Evolutionary conservation across 2,888 invertebrate genomes (phyloP), one percentile per base, ranked within the genome.

Genomic region (Rotaria magnacalcarata): DNA sequence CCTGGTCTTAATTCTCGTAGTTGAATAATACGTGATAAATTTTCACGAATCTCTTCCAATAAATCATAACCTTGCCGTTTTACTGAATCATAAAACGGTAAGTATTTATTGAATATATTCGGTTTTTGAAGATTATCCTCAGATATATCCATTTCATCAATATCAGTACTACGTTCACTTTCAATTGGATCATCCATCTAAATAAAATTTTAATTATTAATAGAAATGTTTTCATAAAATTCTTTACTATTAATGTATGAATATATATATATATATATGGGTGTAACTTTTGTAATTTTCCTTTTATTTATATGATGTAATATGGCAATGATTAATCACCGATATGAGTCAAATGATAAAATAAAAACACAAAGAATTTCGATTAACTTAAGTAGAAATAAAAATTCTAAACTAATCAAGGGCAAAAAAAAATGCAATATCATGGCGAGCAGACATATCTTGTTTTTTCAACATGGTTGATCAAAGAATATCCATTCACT

Each of bases 1-100:
- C 86, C 86, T 10, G 86, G 86, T 75, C 86, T 43, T 43, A 85
- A 84, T 60, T 86, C 86, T 7, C 85, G 67, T 60, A 86, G 47
- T n/a, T 43, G 67, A 21, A 86, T 54, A 21, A 85, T 50, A 1
- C 52, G 56, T 21, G 60, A n/a, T 27, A 86, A 43, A 75, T 47
- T 80, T n/a, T 80, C 80, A 24, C 34, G 24, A n/a, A 80, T 80
- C n/a, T 80, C 80, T 4, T 80, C 47, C 16, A 80, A 80, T 10
- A n/a, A n/a, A 11, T 80, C 80, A 80, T 47, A 47, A 11, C 80
- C 80, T 80, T 80, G 80, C 8, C 47, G 43, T 80, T 47, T 80
- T 7, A 80, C 47, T 24, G 43, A 24, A 24, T 80, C 80, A n/a
- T 80, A 47, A 80, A 47, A 80, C 2, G 80, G 80, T 80, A 80